These are phyloP conservation scores for Bujurquina vittata DNA, from an alignment of 2,113 vertebrate genomes.

Conservation along the genomic window DNA sequence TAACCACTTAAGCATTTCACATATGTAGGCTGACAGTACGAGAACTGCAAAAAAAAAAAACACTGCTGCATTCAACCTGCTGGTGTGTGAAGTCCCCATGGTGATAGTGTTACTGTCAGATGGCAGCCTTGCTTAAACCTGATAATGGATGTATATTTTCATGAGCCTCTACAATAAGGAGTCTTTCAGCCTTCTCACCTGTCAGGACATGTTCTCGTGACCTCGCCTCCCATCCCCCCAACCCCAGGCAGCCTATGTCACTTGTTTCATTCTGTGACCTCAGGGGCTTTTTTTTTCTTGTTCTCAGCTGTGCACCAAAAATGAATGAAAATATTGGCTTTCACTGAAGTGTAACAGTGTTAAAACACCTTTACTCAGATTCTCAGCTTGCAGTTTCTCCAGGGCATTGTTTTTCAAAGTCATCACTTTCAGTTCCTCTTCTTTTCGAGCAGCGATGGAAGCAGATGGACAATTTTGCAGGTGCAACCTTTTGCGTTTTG, in stretches of 20 bases:
- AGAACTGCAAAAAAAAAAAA: neutral
- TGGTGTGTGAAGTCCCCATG: constrained; percentile 31
- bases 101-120: constrained; percentile 38
- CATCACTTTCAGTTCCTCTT: constrained; percentile 49
- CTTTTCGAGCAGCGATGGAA: neutral
- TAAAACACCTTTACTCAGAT: neutral
- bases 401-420: constrained; percentile 2
- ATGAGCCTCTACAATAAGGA: neutral
- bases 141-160: neutral
- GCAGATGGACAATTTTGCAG: neutral
- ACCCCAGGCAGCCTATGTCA: neutral
- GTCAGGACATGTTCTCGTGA: neutral
- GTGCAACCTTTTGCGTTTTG: neutral
- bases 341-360: neutral
- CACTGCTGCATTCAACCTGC: constrained; percentile 17
- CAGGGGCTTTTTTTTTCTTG: constrained; percentile 5
- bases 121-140: constrained; percentile 2
- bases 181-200: neutral
- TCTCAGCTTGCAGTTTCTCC: neutral
- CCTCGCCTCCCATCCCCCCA: neutral
- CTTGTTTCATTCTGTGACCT: neutral
- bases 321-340: neutral
- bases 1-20: neutral
- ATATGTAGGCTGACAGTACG: neutral
- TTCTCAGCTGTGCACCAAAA: neutral